phyloP scores from a whole-genome alignment of 2,113 vertebrate species.

The Brienomyrus brachyistius region DNA sequence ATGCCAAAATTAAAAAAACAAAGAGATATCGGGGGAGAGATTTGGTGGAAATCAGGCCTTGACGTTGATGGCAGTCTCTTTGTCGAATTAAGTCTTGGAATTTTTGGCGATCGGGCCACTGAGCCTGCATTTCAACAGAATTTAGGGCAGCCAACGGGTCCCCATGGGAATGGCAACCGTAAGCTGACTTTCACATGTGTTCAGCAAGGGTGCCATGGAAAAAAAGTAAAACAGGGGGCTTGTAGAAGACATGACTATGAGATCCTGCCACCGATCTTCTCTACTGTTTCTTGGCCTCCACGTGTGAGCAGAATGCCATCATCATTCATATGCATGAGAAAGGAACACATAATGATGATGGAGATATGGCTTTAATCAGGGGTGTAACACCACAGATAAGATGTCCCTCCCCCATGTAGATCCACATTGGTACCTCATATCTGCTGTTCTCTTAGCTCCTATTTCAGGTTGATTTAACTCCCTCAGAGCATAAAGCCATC shows the following conservation, averaged over 20 bases:
- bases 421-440: not conserved
- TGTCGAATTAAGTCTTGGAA: conserved; percentile 44
- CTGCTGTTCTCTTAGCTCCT: not conserved
- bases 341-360: not conserved
- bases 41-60: conserved; percentile 13
- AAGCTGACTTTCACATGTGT: conserved; percentile 66
- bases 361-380: not conserved
- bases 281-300: not conserved
- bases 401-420: not conserved
- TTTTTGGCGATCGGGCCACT: conserved; percentile 53
- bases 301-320: not conserved
- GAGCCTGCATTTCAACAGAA: conserved; percentile 60
- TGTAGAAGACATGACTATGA: not conserved
- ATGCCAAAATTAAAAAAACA: conserved; percentile 38
- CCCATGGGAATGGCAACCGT: conserved; percentile 63
- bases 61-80: not conserved
- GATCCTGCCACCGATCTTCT: not conserved
- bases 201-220: conserved; percentile 29
- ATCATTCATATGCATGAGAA: not conserved
- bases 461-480: not conserved
- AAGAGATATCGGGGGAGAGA: conserved; percentile 50
- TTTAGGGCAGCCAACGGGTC: conserved; percentile 48
- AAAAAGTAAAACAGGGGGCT: not conserved
- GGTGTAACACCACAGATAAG: not conserved
- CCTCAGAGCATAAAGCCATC: not conserved